Base-by-base conservation (phyloP, 2,888 invertebrate genomes). In the Patella caerulea region DNA sequence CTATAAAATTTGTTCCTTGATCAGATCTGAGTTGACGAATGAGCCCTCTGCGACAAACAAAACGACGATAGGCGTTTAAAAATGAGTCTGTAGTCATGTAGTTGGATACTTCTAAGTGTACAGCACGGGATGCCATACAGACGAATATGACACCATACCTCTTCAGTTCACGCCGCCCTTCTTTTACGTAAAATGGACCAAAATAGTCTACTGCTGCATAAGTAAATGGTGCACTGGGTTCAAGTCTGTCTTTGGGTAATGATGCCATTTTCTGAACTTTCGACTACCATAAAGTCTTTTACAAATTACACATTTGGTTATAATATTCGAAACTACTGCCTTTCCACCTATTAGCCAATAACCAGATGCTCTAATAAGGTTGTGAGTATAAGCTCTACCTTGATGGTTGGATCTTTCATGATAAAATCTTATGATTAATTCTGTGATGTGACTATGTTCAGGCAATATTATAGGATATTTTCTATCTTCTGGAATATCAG, bases 101-200 rank as follows among this genome's bases (percentile, higher is more conserved):
- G 59, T 80, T 78, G 4, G 78, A 69, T 15, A 73, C 77, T 71
- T 90, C 89, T 19, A 89, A 89, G 15, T 65, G 88, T 2, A 89
- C 82, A 5, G 88, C 89, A 73, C 86, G 84, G 54, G 87, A 87
- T 5, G 82, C 73, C 45, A 89, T 82, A 74, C 90, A 91, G 1
- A 86, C 84, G 76, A 89, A 90, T 4, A 91, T 74, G 5, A 82
- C 65, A 7, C 65, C 86, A 15, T 89, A 83, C 82, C 74, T 88
- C 86, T 91, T 90, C 2, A 83, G 69, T n/a, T 81, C 81, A 34
- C 85, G 86, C 45, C 85, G 75, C 7, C 84, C 84, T n/a, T 86
- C 85, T 52, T 83, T 81, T 0, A 90, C 76, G 24, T 82, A 79
- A 19, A 86, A 84, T 4, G 80, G 80, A 4, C 78, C 80, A 52